A percentile compares a stretch with the other conserved stretches of the same genome.
Evolutionary conservation across 2,888 invertebrate species (phyloP).

Genomic region (Andrena hattorfiana): DNA sequence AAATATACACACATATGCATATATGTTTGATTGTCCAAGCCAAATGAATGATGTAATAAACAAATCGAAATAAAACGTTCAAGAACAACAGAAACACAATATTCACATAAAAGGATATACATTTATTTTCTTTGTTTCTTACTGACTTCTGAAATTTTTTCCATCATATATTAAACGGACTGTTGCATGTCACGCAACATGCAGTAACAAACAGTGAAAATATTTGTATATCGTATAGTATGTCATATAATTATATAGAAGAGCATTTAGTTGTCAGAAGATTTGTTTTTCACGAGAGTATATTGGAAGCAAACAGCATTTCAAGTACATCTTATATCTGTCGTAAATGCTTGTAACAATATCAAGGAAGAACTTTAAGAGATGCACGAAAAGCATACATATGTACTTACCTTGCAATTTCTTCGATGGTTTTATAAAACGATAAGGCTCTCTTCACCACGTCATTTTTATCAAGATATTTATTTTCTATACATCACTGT

Average conservation of each 20-base stretch:
- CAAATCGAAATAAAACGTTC: constrained; percentile 4
- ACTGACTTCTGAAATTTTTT: neutral
- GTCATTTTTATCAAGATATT: constrained; percentile 79
- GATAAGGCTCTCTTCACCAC: constrained; percentile 75
- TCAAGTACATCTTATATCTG: constrained; percentile 2
- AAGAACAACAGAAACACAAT: neutral
- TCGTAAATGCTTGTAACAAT: constrained; percentile 25
- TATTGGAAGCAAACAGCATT: constrained; percentile 7
- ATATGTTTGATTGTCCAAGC: neutral
- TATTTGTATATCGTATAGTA: constrained; percentile 13
- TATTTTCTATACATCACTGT: constrained; percentile 71
- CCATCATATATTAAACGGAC: neutral
- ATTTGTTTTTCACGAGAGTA: neutral
- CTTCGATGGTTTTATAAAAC: constrained; percentile 62
- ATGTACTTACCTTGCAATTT: constrained; percentile 73
- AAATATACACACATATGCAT: neutral
- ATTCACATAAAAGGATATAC: neutral
- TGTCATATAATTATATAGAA: constrained; percentile 8
- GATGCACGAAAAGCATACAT: constrained; percentile 20
- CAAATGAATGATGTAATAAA: neutral
- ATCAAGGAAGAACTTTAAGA: constrained; percentile 10
- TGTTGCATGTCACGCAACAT: constrained; percentile 21
- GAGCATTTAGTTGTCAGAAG: constrained; percentile 7
- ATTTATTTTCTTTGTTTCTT: neutral
- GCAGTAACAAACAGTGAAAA: constrained; percentile 22